Evolutionary conservation across 2,888 invertebrate genomes (phyloP).

Genomic region (Pomacea canaliculata): DNA sequence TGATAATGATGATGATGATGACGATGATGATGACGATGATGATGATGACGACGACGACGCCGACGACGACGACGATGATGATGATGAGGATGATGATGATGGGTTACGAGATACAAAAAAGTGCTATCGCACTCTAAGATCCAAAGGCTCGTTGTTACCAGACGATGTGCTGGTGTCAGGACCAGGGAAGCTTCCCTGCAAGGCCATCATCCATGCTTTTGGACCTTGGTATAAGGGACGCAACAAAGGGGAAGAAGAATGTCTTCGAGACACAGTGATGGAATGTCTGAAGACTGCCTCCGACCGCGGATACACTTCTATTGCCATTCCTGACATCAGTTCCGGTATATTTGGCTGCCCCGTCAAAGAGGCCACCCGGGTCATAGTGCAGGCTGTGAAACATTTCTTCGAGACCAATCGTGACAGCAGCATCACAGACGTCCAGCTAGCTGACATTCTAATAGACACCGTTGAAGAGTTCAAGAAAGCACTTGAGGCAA

Average conservation of each 20-base stretch:
- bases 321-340: constrained; percentile 59
- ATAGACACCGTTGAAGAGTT: too few species aligned
- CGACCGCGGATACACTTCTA: constrained; percentile 26
- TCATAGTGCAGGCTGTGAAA: not conserved
- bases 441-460: too few species aligned
- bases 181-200: constrained; percentile 12
- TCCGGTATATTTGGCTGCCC: constrained; percentile 39
- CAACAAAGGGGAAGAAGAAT: constrained; percentile 20
- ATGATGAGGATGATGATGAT: too few species aligned
- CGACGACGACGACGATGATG: too few species aligned
- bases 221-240: constrained; percentile 36
- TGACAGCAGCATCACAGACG: too few species aligned
- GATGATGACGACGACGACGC: too few species aligned
- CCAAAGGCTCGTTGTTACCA: not conserved
- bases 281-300: constrained; percentile 6
- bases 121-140: too few species aligned
- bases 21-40: too few species aligned
- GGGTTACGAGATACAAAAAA: not conserved
- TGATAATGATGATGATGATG: too few species aligned
- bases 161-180: not conserved
- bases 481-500: too few species aligned
- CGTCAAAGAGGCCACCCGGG: not conserved
- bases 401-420: too few species aligned
- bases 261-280: constrained; percentile 37
- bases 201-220: constrained; percentile 40